Evolutionary conservation across 2,113 vertebrate species (phyloP).

Genomic region (Circaetus gallicus): DNA sequence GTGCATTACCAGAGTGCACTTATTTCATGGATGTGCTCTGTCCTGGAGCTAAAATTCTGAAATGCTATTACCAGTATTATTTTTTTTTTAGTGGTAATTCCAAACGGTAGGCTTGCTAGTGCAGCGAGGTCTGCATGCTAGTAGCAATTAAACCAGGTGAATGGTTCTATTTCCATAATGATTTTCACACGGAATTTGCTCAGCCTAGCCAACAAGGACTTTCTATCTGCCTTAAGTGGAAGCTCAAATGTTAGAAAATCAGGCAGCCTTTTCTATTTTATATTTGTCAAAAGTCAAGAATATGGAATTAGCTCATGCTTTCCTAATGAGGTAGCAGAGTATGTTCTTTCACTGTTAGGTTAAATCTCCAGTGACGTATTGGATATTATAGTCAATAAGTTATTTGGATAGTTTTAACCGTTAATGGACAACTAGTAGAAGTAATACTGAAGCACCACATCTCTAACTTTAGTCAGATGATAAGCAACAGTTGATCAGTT

Average conservation of each 20-base stretch:
- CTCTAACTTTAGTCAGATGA: neutral
- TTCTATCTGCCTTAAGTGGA: neutral
- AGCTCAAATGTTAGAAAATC: neutral
- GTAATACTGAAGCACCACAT: neutral
- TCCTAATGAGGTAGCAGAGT: neutral
- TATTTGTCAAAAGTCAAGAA: neutral
- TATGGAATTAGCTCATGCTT: neutral
- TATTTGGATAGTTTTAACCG: neutral
- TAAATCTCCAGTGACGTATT: neutral
- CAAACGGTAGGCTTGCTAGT: neutral
- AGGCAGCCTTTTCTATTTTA: neutral
- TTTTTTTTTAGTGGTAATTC: neutral
- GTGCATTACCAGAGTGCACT: neutral
- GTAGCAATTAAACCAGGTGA: neutral
- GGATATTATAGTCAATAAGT: neutral
- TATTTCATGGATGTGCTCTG: neutral
- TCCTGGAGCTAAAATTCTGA: neutral
- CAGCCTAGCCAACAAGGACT: neutral
- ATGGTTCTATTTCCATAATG: neutral
- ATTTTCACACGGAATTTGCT: neutral
- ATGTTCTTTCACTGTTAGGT: neutral
- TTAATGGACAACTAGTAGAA: neutral
- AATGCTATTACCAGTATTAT: neutral
- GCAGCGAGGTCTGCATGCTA: neutral
- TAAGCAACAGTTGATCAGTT: neutral